Conservation (phyloP, 2,888 invertebrate genomes). For the Drosophila acutilabella region DNA sequence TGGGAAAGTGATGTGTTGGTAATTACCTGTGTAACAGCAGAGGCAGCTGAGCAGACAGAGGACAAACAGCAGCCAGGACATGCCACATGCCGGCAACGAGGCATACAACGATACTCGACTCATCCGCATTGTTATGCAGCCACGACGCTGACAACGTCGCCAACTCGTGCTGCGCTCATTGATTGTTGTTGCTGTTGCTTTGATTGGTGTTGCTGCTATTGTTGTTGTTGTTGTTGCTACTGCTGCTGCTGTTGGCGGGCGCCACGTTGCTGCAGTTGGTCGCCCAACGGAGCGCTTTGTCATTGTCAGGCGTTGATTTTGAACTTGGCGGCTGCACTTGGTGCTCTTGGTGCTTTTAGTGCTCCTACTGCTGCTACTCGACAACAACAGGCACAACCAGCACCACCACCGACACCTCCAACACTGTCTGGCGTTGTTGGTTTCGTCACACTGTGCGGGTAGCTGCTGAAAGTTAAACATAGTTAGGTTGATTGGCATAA, state of each 20-base stretch:
- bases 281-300: slow-evolving; percentile 62
- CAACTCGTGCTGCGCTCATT: slow-evolving; percentile 49
- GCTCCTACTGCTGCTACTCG: slow-evolving; percentile 3
- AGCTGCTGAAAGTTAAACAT: slow-evolving; percentile 53
- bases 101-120: slow-evolving; percentile 46
- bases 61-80: slow-evolving; percentile 67
- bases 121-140: slow-evolving; percentile 41
- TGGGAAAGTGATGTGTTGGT: slow-evolving; percentile 29
- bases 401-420: slow-evolving; percentile 4
- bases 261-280: slow-evolving; percentile 54
- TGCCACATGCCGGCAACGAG: slow-evolving; percentile 60
- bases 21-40: slow-evolving; percentile 74
- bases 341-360: slow-evolving; percentile 4
- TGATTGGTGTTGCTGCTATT: slow-evolving; percentile 1
- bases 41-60: slow-evolving; percentile 68
- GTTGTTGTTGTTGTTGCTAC: slow-evolving; percentile 44
- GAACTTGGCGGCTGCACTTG: slow-evolving; percentile 64
- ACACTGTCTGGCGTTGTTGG: slow-evolving; percentile 24
- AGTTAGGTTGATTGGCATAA: slow-evolving; percentile 54
- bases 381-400: too few species aligned
- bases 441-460: slow-evolving; percentile 48
- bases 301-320: slow-evolving; percentile 78
- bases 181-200: slow-evolving; percentile 32
- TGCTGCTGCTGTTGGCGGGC: slow-evolving; percentile 41
- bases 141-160: slow-evolving; percentile 33